Evolutionary conservation across 2,888 invertebrate species (phyloP), one percentile per base, ranked within the genome.

Genomic region (Megalurothrips usitatus): DNA sequence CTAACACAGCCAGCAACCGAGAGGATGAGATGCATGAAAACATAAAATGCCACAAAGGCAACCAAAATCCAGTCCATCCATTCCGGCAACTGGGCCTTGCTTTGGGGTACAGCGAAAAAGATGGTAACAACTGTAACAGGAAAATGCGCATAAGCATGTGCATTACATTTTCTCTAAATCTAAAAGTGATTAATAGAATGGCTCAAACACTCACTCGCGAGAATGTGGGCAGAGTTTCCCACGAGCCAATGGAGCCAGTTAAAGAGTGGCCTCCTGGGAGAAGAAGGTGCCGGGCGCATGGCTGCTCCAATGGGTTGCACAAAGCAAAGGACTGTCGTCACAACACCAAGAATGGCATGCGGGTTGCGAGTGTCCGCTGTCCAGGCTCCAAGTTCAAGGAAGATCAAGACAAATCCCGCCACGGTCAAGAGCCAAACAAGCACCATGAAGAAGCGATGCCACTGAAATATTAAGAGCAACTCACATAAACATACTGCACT

Each of bases 211-310:
- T 91, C 87, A 96, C 96, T 94, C 87, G 92, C 95, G 84, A 96
- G 89, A 84, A 96, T 94, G 85, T 96, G 96, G 0, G 96, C 95
- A 0, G 92, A 88, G 87, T 97, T 97, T 78, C 98, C 98, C 78
- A 93, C 90, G 80, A 94, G 88, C 95, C 96, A 96, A 87, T 98
- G 97, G 1, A 91, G 87, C 96, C 97, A 97, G 88, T 97, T 98
- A 89, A 97, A 97, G 81, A 94, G 88, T 0, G 94, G 91, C 81
- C 97, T 90, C 84, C 91, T 91, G 23, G 92, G 91, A 14, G 95
- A 93, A 80, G 93, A 94, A 0, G 96, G 96, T 87, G 93, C 94
- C 0, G 96, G 96, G 83, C 97, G 91, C 87, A 96, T 93, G 83
- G 93, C 91, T 1, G 96, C 96, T 89, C 91, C 95, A 85, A 96